Conservation (phyloP, 2,797 vertebrate genomes). For the Balearica regulorum region DNA sequence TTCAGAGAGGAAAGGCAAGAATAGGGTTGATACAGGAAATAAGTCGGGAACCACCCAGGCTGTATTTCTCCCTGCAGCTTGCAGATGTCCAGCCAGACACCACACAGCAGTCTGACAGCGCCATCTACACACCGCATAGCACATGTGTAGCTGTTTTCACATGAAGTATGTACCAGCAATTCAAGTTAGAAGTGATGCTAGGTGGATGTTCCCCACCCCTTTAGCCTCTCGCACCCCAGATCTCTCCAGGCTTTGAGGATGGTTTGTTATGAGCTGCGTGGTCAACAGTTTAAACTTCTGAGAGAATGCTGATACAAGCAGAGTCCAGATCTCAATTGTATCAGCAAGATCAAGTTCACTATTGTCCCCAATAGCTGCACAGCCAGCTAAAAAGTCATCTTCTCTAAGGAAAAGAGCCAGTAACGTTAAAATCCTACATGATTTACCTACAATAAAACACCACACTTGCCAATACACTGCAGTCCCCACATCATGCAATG, state of each 20-base stretch:
- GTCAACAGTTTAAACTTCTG: neutral
- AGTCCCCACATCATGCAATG: neutral
- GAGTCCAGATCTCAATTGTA: neutral
- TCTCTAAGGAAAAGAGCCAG: neutral
- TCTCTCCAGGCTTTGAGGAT: neutral
- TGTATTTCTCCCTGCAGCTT: neutral
- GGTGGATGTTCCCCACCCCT: fast-evolving
- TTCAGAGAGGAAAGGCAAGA: neutral
- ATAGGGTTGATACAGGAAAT: fast-evolving
- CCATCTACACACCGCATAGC: slow-evolving; percentile 6
- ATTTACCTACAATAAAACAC: neutral
- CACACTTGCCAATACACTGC: neutral
- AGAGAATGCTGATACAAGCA: fast-evolving
- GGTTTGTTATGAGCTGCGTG: neutral
- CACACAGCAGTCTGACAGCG: neutral
- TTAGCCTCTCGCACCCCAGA: fast-evolving
- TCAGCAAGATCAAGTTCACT: neutral
- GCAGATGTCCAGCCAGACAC: fast-evolving
- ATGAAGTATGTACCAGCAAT: fast-evolving
- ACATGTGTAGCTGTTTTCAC: neutral
- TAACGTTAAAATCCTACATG: neutral
- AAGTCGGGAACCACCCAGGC: neutral
- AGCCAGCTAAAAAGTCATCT: neutral
- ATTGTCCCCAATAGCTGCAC: neutral
- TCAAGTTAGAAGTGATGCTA: neutral